phyloP scores from a whole-genome alignment of 2,888 invertebrate species.

The Brachycybe producta region DNA sequence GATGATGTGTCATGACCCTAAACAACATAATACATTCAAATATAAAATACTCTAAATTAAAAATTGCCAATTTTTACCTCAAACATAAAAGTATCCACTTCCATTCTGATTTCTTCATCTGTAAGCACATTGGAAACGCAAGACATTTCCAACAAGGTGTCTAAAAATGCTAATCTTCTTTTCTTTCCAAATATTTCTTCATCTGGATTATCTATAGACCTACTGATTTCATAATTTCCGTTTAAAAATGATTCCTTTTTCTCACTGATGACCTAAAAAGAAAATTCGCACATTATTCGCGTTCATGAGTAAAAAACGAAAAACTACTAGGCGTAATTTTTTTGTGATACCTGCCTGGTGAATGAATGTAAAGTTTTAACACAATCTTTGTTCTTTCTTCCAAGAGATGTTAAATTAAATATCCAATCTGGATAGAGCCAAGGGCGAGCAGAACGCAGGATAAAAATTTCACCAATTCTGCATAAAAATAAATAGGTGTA shows the following conservation, averaged over 20 bases:
- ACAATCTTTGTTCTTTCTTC: conserved; percentile 14
- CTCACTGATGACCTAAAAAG: conserved; percentile 4
- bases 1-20: conserved; percentile 27
- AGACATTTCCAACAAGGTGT: conserved; percentile 31
- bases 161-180: conserved; percentile 31
- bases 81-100: conserved; percentile 45
- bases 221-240: background rate
- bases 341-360: conserved; percentile 8
- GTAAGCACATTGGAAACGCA: conserved; percentile 31
- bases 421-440: conserved; percentile 18
- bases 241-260: background rate
- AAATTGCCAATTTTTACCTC: conserved; percentile 31
- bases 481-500: no score
- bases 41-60: background rate
- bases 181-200: conserved; percentile 9
- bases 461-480: conserved; percentile 11
- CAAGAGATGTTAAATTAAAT: conserved; percentile 15
- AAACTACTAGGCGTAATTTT: background rate
- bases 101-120: conserved; percentile 39
- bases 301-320: background rate
- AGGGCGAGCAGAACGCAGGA: conserved; percentile 9
- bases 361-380: conserved; percentile 19
- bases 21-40: conserved; percentile 9
- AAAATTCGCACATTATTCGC: no score
- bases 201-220: no score